Base-by-base conservation (phyloP, 2,888 invertebrate genomes). In the Cerastis leucographa region DNA sequence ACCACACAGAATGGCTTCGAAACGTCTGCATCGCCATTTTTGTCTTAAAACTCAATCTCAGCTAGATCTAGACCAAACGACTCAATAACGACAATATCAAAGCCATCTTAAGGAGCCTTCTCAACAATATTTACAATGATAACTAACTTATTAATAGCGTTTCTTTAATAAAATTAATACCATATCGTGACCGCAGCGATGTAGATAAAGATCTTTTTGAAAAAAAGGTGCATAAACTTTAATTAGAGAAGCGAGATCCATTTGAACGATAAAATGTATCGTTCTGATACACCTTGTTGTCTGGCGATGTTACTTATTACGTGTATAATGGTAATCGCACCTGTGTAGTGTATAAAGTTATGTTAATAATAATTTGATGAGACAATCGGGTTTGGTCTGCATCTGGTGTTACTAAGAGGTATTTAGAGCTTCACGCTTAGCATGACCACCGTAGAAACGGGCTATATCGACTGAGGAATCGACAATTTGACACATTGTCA, bases 221-320 rank as follows among this genome's bases (percentile, higher is more conserved):
- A 89, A 90, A 88, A 89, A 89, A 90, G 90, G 91, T 90, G 90
- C 90, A 89, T 88, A 88, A 86, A 85, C 84, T 87, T 86, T 92
- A 92, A 92, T 92, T 91, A 91, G 91, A 87, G 84, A 78, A 87
- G 81, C 75, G 59, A 88, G 91, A 91, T 92, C 78, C 85, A 85
- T 81, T 87, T 78, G 84, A 68, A 73, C 78, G 90, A 91, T 91
- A 73, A 69, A 62, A 70, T 68, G 81, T 86, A 86, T 89, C 86
- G 81, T 78, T 72, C 74, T 78, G 83, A 80, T 85, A 79, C 81
- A 83, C 80, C 84, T 83, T 83, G 86, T 78, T 81, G 71, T 68
- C 78, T 80, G 69, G 79, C 70, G 59, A 46, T 74, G 65, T 84
- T 81, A 73, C 77, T 69, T 85, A 74, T 80, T 76, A 75, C 74